Percentiles rank a stretch among this genome's conserved stretches.
Conservation (phyloP, 2,888 invertebrate species). For the Apomyelois bistriatella region DNA sequence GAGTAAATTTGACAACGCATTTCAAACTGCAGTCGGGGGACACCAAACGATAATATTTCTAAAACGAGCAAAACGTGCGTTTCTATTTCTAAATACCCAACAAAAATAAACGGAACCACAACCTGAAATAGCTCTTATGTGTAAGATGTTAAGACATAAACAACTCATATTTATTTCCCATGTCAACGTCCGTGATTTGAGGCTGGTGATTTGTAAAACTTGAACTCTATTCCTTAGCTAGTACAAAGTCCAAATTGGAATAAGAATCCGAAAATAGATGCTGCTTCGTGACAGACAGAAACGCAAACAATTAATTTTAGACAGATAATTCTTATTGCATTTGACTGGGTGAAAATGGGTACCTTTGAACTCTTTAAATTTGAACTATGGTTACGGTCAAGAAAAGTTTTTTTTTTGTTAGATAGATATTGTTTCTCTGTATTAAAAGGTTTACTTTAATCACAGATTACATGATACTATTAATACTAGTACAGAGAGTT, state of each 20-base stretch:
- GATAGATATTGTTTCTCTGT: no score
- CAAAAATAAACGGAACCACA: background rate
- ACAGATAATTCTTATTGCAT: background rate
- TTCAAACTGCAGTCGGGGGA: background rate
- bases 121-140: background rate
- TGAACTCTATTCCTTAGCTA: background rate
- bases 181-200: background rate
- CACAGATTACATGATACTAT: no score
- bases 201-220: background rate
- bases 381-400: no score
- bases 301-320: background rate
- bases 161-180: background rate
- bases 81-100: conserved; percentile 15
- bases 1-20: background rate
- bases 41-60: conserved; percentile 17
- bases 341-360: background rate
- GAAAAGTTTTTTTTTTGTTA: no score
- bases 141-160: background rate
- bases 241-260: background rate
- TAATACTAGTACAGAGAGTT: no score
- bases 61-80: conserved; percentile 21
- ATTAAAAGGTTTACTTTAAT: no score
- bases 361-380: no score
- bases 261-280: background rate
- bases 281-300: background rate